phyloP scores from a whole-genome alignment of 2,113 vertebrate genomes.

The Aramus guarauna region DNA sequence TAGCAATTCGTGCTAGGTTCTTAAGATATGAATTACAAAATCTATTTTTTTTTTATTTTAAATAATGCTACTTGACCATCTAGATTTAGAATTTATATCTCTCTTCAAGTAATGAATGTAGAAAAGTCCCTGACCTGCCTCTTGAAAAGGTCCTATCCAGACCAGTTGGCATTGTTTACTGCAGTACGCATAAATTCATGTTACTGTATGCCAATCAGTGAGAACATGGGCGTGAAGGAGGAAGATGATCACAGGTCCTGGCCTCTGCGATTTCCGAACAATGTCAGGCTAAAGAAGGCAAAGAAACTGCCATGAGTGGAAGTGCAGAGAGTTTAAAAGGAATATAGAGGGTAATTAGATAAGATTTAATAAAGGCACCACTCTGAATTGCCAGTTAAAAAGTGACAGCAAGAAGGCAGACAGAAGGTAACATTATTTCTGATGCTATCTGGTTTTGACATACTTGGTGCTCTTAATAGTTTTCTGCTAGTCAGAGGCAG shows the following conservation, averaged over 20 bases:
- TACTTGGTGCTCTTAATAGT: not conserved
- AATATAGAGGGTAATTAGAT: not conserved
- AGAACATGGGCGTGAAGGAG: not conserved
- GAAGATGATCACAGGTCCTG: not conserved
- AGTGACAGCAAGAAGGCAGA: not conserved
- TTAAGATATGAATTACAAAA: too few relatives aligned
- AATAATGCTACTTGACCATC: not conserved
- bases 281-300: not conserved
- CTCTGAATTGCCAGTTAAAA: not conserved
- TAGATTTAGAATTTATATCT: not conserved
- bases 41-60: not conserved
- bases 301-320: not conserved
- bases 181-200: not conserved
- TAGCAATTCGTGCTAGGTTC: not conserved
- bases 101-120: not conserved
- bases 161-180: not conserved
- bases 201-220: not conserved
- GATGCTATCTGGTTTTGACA: not conserved
- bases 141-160: not conserved
- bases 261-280: not conserved
- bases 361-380: not conserved
- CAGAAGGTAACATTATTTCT: not conserved
- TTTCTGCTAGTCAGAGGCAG: not conserved
- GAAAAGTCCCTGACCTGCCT: not conserved
- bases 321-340: not conserved